phyloP scores from a whole-genome alignment of 2,113 vertebrate genomes.

The Erpornis zantholeuca region DNA sequence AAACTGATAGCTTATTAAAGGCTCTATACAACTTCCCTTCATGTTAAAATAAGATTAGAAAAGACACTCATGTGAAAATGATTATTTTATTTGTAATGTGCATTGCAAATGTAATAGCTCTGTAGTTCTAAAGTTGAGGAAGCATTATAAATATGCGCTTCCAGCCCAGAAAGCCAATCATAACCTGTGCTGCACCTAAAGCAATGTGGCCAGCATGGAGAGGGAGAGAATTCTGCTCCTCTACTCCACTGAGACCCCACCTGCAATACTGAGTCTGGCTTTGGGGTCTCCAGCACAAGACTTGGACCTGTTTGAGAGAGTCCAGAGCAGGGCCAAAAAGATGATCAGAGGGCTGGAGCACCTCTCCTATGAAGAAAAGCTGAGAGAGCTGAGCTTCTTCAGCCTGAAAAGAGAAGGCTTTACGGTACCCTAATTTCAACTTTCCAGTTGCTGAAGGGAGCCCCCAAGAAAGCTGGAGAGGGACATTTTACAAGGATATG shows the following conservation, averaged over 20 bases:
- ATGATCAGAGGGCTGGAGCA: background rate
- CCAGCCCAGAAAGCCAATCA: background rate
- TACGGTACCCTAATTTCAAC: too few species aligned
- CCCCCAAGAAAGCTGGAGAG: background rate
- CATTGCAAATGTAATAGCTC: conserved; percentile 1
- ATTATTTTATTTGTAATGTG: conserved; percentile 24
- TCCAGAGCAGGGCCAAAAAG: background rate
- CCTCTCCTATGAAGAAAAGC: background rate
- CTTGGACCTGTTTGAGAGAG: background rate
- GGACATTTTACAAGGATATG: background rate
- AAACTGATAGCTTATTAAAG: conserved; percentile 19
- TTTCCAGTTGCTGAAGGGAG: background rate
- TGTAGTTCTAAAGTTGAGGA: conserved; percentile 22
- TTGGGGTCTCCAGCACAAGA: background rate
- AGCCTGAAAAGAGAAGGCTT: background rate
- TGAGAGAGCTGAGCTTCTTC: background rate
- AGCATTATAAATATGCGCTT: background rate
- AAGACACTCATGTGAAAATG: background rate
- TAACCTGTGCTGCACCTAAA: background rate
- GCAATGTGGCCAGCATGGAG: background rate
- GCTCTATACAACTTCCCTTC: background rate
- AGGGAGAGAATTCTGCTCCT: background rate
- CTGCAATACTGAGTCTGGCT: background rate
- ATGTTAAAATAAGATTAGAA: conserved; percentile 15
- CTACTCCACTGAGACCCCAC: background rate